Conservation (phyloP, 1,140 invertebrate genomes). For the Eurosta solidaginis region DNA sequence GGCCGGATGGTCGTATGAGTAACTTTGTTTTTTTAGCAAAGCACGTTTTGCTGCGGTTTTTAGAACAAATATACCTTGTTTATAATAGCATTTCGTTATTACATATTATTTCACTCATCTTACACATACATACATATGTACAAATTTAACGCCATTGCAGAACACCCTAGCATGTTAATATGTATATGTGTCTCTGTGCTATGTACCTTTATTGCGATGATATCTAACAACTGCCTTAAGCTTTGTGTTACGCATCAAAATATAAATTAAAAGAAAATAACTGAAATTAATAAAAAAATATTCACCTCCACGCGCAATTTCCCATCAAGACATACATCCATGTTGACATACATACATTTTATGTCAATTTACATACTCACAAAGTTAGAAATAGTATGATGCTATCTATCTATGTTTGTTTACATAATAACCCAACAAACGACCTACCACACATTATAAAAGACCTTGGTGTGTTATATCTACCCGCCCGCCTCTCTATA, state of each 20-base stretch:
- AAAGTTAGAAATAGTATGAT: background rate
- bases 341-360: background rate
- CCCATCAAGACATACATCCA: too few species aligned
- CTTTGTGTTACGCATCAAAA: background rate
- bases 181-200: background rate
- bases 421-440: too few species aligned
- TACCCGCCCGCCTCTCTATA: too few species aligned
- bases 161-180: background rate
- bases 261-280: background rate
- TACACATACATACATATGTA: background rate
- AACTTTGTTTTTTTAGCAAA: too few species aligned
- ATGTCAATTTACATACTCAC: background rate
- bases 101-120: background rate
- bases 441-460: background rate
- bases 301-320: background rate
- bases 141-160: background rate
- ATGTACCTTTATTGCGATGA: too few species aligned
- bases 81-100: too few species aligned
- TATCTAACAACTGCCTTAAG: background rate
- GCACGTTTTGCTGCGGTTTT: too few species aligned
- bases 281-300: background rate
- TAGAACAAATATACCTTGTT: too few species aligned
- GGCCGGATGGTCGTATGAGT: background rate
- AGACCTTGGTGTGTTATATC: background rate
- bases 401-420: background rate